Base-by-base conservation (phyloP, 2,113 vertebrate species). In the Apistogramma diplotaenia region DNA sequence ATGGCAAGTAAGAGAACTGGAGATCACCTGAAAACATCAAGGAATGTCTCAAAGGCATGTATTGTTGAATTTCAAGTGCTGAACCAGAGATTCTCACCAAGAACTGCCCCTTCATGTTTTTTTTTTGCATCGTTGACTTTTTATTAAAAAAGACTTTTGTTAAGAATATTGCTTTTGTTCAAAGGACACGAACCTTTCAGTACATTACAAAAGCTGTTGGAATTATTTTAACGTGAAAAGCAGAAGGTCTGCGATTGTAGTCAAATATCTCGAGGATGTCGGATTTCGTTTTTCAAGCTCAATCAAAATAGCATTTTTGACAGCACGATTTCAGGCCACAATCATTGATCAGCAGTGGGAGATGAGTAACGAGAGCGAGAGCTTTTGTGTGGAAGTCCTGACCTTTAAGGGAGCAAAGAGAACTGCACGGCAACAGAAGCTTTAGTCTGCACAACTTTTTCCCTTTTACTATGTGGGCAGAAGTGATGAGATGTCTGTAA, bases 21-120 rank as follows among this genome's bases (percentile, higher is more conserved):
- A 61, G 29, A 72, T 79, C 33, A 54, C 56, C 12, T 19, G 76
- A 67, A 57, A 71, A 72, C 55, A 67, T 59, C 49, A 56, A 83
- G 79, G 58, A 86, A 62, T 55, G 76, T 83, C 75, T 57, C 61
- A 27, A 43, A 61, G 21, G 46, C 62, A 49, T 1, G 13, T 56
- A 33, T 82, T 33, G 71, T 77, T 79, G 27, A 25, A 27, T 54
- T 78, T 81, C 13, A 40, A 79, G 35, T 43, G 29, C 37, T 8
- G 49, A 79, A 57, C 19, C 56, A 21, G 53, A 40, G 57, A 61
- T 62, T 74, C 57, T 62, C 54, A 54, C 27, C 8, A 8, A 53
- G 58, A 65, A 23, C 35, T 10, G 31, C 46, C 77, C 78, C 29
- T 76, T 91, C 75, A 6, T 85, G 86, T 35, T 89, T 83, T 79